Percentiles rank a stretch among this genome's conserved stretches.
These are phyloP conservation scores for Orthosia cruda DNA, from an alignment of 2,888 invertebrate genomes.

Conservation along the genomic window DNA sequence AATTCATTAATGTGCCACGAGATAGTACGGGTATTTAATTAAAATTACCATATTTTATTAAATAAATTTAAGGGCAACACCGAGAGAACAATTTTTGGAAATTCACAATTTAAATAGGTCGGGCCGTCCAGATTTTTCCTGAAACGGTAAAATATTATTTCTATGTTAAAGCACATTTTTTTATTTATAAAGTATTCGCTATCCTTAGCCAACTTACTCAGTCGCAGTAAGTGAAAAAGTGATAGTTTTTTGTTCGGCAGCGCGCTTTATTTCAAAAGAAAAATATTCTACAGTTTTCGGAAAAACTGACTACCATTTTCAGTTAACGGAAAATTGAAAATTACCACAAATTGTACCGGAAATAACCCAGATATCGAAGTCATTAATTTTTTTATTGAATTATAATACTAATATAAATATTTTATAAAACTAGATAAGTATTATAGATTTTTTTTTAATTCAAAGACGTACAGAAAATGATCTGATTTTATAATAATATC, in stretches of 20 bases:
- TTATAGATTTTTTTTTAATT: constrained; percentile 65
- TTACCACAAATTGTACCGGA: constrained; percentile 57
- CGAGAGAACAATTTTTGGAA: constrained; percentile 52
- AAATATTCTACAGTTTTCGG: constrained; percentile 32
- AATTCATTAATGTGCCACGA: constrained; percentile 86
- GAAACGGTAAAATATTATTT: constrained; percentile 42
- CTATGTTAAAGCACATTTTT: constrained; percentile 45
- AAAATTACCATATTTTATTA: constrained; percentile 76
- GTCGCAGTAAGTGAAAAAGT: constrained; percentile 78
- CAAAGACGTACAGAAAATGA: constrained; percentile 77
- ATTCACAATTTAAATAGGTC: constrained; percentile 27
- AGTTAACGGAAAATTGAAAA: constrained; percentile 29
- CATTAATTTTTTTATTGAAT: constrained; percentile 74
- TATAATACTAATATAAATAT: constrained; percentile 68
- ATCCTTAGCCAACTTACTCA: constrained; percentile 79
- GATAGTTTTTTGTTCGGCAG: constrained; percentile 67
- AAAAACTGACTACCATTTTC: not conserved
- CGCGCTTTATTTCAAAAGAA: constrained; percentile 53
- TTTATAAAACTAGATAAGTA: constrained; percentile 69
- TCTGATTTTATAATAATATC: constrained; percentile 81
- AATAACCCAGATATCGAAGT: constrained; percentile 75
- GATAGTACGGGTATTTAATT: constrained; percentile 87
- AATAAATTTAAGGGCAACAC: constrained; percentile 61
- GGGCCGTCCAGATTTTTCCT: constrained; percentile 4
- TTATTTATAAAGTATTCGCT: constrained; percentile 57